Base-by-base conservation (phyloP, 2,888 invertebrate species). In the Octonoba sinensis region DNA sequence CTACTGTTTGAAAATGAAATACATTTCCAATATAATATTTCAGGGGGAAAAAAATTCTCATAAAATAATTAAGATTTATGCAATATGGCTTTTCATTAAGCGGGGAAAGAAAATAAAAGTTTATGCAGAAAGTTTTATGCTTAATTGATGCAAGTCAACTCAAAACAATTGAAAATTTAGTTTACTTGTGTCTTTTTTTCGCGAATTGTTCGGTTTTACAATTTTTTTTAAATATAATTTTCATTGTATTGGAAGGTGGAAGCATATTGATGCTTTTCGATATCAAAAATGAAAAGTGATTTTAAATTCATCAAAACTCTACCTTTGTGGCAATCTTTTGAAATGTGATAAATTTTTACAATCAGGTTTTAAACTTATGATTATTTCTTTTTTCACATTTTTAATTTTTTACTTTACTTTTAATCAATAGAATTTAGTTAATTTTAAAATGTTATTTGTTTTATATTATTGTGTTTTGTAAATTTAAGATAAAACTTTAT, bases 341-440 rank as follows among this genome's bases (percentile, higher is more conserved):
- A 60, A 67, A 64, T 67, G 73, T 81, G 79, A 73, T 73, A 81
- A 27, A 67, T 24, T 69, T 67, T 62, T 69, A 73, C 67, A 81
- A 81, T 81, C 67, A 69, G 79, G 72, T 66, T 60, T 59, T 79
- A 72, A 60, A 67, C 36, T 73, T 72, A 66, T 79, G 66, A 79
- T 66, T 79, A 64, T 62, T 27, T 60, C 11, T 8, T 36, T 65
- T 51, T 49, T 27, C 51, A 47, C 66, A 24, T 51, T 65, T 51
- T 57, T 66, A 59, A 67, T 47, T 51, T 46, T 66, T 47, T 60
- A 59, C 46, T 49, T 13, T n/a, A 51, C 22, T 77, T n/a, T n/a
- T 77, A 71, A 71, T 56, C 70, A 24, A 47, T 57, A 65, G 59
- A 36, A 49, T 65, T 65, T 71, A 57, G 71, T 65, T 65, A 47